Evolutionary conservation across 2,113 vertebrate genomes (phyloP).

Genomic region (Cinclus mexicanus): DNA sequence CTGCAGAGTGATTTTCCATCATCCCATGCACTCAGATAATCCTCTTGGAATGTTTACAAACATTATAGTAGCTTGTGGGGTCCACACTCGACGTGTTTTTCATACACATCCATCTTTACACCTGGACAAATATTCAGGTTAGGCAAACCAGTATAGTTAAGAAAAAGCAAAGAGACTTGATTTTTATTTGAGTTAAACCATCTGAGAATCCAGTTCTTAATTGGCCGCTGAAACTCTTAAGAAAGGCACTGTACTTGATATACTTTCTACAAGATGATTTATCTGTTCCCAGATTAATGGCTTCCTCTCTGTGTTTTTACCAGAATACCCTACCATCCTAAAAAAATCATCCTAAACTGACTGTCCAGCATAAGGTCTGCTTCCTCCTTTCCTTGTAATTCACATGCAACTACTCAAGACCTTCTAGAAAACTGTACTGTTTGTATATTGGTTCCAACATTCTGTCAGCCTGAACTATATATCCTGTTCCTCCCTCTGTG

Average conservation of each 20-base stretch:
- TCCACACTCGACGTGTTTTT: background rate
- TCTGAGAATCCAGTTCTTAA: background rate
- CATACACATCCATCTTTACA: background rate
- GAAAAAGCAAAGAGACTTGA: background rate
- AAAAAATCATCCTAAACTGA: background rate
- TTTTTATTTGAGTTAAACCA: background rate
- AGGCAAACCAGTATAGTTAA: background rate
- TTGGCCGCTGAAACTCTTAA: background rate
- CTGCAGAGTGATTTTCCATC: background rate
- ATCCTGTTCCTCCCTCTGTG: background rate
- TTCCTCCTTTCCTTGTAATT: background rate
- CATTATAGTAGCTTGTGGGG: background rate
- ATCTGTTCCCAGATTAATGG: background rate
- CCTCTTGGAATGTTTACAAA: background rate
- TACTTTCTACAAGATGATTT: background rate
- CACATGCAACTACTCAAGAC: background rate
- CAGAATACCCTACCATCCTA: background rate
- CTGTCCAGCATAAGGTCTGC: background rate
- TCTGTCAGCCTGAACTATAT: background rate
- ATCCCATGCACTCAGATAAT: background rate
- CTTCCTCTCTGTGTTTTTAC: background rate
- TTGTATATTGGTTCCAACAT: background rate
- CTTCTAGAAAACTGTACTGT: background rate
- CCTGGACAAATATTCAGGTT: background rate
- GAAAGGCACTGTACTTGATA: background rate